Conservation (phyloP, 2,113 vertebrate species). For the Mungos mungo region DNA sequence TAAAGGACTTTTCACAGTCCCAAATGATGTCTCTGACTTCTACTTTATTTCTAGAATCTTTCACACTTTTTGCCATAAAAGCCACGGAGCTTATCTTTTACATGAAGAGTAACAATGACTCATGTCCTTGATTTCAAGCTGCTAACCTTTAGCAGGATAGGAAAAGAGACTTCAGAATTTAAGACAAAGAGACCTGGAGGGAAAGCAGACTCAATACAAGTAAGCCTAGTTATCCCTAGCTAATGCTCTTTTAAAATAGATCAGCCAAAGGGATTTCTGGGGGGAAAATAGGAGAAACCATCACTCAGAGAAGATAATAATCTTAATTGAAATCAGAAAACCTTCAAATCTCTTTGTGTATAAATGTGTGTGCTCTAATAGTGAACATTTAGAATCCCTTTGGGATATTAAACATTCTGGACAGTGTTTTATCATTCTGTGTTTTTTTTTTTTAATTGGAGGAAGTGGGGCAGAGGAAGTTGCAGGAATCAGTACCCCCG, state of each 20-base stretch:
- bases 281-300: constrained; percentile 24
- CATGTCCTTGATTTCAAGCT: constrained; percentile 42
- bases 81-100: constrained; percentile 35
- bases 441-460: neutral
- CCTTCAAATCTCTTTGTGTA: constrained; percentile 78
- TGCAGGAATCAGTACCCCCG: neutral
- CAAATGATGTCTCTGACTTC: neutral
- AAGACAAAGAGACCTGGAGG: constrained; percentile 46
- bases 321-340: constrained; percentile 86
- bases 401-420: constrained; percentile 59
- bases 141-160: neutral
- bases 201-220: constrained; percentile 11
- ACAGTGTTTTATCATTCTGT: neutral
- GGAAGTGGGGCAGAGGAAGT: neutral
- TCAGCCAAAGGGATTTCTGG: constrained; percentile 74
- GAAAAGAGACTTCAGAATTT: constrained; percentile 37
- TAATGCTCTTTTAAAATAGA: constrained; percentile 72
- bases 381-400: constrained; percentile 59
- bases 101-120: neutral
- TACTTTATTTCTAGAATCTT: constrained; percentile 15
- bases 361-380: constrained; percentile 62
- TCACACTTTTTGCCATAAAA: constrained; percentile 24
- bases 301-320: constrained; percentile 81
- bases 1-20: neutral
- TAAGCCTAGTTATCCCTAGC: constrained; percentile 53